Percentiles rank a stretch among this genome's conserved stretches.
phyloP scores from a whole-genome alignment of 2,888 invertebrate genomes.

The Conomelus anceps region DNA sequence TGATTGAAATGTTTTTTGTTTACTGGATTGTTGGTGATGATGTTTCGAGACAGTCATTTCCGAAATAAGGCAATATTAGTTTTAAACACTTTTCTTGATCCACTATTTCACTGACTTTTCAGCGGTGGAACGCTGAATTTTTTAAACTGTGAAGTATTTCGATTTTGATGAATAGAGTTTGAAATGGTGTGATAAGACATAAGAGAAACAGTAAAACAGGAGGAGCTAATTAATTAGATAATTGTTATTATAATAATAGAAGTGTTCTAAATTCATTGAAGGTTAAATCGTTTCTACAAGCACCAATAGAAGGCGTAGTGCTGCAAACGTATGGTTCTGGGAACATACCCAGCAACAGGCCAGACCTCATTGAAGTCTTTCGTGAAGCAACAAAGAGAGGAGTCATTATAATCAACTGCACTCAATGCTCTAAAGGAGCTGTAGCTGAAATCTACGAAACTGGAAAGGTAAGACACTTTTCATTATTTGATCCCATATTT shows the following conservation, averaged over 20 bases:
- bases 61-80: too few relatives aligned
- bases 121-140: too few relatives aligned
- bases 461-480: slow-evolving; percentile 54
- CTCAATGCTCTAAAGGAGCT: slow-evolving; percentile 79
- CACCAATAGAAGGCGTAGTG: slow-evolving; percentile 77
- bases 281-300: slow-evolving; percentile 61
- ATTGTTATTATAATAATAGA: too few relatives aligned
- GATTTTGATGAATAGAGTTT: too few relatives aligned
- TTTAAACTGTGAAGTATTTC: too few relatives aligned
- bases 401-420: slow-evolving; percentile 83
- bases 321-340: slow-evolving; percentile 91
- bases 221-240: too few relatives aligned
- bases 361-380: slow-evolving; percentile 70
- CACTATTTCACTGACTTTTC: too few relatives aligned
- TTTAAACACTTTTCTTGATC: too few relatives aligned
- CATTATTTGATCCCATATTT: not conserved
- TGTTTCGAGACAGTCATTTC: too few relatives aligned
- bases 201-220: too few relatives aligned
- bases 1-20: too few relatives aligned
- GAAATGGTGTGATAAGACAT: not conserved
- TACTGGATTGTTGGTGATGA: too few relatives aligned
- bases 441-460: slow-evolving; percentile 79
- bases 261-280: slow-evolving; percentile 22
- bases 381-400: slow-evolving; percentile 64
- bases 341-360: slow-evolving; percentile 78